phyloP scores from a whole-genome alignment of 2,113 vertebrate species.

The Tychaedon coryphoeus region DNA sequence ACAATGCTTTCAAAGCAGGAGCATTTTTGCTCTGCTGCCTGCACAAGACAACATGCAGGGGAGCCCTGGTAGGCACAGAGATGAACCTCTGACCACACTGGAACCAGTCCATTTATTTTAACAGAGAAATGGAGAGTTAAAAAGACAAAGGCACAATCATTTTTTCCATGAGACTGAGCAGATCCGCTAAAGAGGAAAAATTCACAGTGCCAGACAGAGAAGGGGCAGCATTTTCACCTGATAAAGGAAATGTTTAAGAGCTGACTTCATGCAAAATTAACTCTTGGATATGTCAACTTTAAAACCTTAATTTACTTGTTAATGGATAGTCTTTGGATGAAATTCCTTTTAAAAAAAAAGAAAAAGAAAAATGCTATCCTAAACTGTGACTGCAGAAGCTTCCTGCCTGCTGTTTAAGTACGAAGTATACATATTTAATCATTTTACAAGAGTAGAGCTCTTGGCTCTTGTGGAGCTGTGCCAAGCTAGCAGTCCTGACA shows the following conservation, averaged over 20 bases:
- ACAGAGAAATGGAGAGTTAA: slow-evolving; percentile 3
- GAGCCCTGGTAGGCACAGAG: background rate
- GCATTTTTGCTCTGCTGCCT: background rate
- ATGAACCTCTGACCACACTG: background rate
- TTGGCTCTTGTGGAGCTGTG: background rate
- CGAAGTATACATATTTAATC: slow-evolving; percentile 40
- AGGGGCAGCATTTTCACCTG: slow-evolving; percentile 57
- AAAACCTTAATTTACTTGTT: slow-evolving; percentile 50
- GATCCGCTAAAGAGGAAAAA: slow-evolving; percentile 22
- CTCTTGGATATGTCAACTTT: slow-evolving; percentile 38
- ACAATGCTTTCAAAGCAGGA: background rate
- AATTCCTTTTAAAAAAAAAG: background rate
- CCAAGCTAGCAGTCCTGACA: background rate
- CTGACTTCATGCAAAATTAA: slow-evolving; percentile 67
- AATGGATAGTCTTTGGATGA: background rate
- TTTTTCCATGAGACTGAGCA: slow-evolving; percentile 41
- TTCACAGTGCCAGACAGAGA: slow-evolving; percentile 31
- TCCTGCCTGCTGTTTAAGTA: slow-evolving; percentile 26
- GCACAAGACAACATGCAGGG: background rate
- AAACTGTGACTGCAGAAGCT: background rate
- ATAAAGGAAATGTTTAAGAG: slow-evolving; percentile 66
- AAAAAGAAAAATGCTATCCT: background rate
- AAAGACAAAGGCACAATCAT: slow-evolving; percentile 36
- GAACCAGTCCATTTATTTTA: slow-evolving; percentile 12
- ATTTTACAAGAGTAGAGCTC: slow-evolving; percentile 30